Evolutionary conservation across 2,888 invertebrate genomes (phyloP), one percentile per base, ranked within the genome.

Genomic region (Druceiella hillmani): DNA sequence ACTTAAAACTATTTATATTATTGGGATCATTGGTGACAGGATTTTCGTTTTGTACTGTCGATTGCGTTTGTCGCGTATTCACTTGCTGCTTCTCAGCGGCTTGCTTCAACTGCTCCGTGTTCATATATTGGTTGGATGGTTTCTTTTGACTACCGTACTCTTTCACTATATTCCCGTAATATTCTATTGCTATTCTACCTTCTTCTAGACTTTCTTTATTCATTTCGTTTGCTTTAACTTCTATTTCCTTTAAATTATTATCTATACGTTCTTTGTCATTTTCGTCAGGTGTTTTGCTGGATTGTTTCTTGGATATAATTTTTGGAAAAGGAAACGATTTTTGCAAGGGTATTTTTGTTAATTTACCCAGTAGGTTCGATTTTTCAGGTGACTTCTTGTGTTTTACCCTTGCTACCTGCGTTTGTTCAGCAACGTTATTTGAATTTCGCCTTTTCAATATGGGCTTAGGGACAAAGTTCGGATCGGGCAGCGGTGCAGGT

Each of bases 81-180:
- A 56, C 53, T 29, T 66, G 65, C 38, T 73, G 72, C 48, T 67
- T 64, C 42, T 72, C 75, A 3, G 76, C 78, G 0, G 76, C 74
- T 41, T 69, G 72, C 52, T 76, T 79, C 33, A 81, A 57, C 38
- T 79, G 78, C 37, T 80, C 78, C 4, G 76, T 76, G 48, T 77
- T 76, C 13, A 81, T 64, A 49, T 79, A 81, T 25, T 79, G 73
- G 7, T 73, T 64, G 30, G 62, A 55, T 4, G 66, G 56, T 52
- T 65, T 71, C 44, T 69, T 71, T 10, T 64, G 65, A 38, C 62
- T 64, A 9, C 84, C 80, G 51, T 80, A 80, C 55, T 81, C 83
- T 50, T 77, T 78, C 2, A 89, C 84, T 46, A 89, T 80, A 55
- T 82, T 87, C 11, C 84, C 83, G 52, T 89, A 89, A 55, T 87